Conservation (phyloP, 2,888 invertebrate species). For the Brenthis hecate region DNA sequence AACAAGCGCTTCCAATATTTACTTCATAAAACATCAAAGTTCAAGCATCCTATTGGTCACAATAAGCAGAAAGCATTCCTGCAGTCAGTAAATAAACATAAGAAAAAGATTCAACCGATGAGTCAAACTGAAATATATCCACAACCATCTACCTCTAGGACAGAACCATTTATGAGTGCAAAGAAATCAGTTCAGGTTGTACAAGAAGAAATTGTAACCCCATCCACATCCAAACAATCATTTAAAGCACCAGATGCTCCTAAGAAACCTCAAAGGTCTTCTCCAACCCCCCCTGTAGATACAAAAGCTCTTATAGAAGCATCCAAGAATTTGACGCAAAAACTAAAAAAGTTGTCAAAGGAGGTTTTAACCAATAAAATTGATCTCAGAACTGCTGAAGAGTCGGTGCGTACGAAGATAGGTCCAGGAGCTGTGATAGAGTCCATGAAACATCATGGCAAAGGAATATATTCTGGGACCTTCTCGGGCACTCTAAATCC, state of each 20-base stretch:
- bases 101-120: constrained; percentile 68
- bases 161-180: constrained; percentile 67
- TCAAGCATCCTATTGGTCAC: constrained; percentile 75
- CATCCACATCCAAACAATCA: constrained; percentile 70
- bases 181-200: constrained; percentile 64
- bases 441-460: constrained; percentile 96
- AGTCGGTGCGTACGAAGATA: constrained; percentile 72
- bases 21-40: constrained; percentile 78
- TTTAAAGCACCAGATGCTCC: constrained; percentile 68
- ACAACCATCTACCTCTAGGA: constrained; percentile 73
- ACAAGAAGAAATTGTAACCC: constrained; percentile 61
- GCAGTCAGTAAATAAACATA: constrained; percentile 79
- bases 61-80: constrained; percentile 79
- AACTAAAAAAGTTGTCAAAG: constrained; percentile 93
- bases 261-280: constrained; percentile 63
- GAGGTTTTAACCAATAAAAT: constrained; percentile 90
- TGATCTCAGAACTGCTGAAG: constrained; percentile 74
- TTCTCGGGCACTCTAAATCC: constrained; percentile 97
- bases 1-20: constrained; percentile 78
- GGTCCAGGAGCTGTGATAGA: constrained; percentile 91
- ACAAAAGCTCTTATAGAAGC: constrained; percentile 93
- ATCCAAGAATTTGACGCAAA: constrained; percentile 95
- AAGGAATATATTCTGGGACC: constrained; percentile 97
- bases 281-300: constrained; percentile 78
- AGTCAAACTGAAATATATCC: constrained; percentile 58